Evolutionary conservation across 2,888 invertebrate genomes (phyloP), one percentile per base, ranked within the genome.

Genomic region (Nymphalis polychloros): DNA sequence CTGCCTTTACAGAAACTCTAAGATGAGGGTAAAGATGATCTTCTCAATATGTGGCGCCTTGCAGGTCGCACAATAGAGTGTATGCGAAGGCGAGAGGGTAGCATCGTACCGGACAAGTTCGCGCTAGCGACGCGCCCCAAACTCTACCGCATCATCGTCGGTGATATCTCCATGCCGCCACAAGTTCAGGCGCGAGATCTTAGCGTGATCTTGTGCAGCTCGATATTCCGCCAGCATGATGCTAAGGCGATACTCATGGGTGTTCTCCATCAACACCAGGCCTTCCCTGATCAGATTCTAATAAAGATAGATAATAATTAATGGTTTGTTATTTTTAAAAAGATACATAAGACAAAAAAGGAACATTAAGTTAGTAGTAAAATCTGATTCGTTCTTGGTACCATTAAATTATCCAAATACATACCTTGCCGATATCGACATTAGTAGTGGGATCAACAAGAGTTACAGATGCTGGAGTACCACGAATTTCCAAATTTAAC

Each of bases 81-180:
- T 80, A 75, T 77, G 78, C 69, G 78, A 73, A 68, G 72, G 72
- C 70, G 68, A 70, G 59, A 77, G 75, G 68, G 78, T 76, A 53
- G 73, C 72, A 64, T 77, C 77, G 77, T 75, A 77, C 74, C 74
- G 75, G 67, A 60, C 20, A 2, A 66, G 67, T 69, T 75, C 72
- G 72, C 76, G 86, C 84, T 90, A 93, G 88, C 92, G 92, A 53
- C 92, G 86, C 75, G 87, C 90, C 2, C 93, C 93, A 75, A 93
- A 93, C 84, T 93, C 93, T 3, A 84, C 83, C 7, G 97, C 97
- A 86, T 98, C 98, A 81, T 98, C 98, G 74, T 97, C 98, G 71
- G 97, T 97, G 90, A 99, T 98, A 89, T 99, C 99, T n/a, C 99
- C 99, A 85, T 99, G 99, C 83, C 97, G 96, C 99, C 99, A 99